Evolutionary conservation across 30 jellyfish, hydroid and myxozoan genomes (phyloP), one percentile per base, ranked within the genome.

Genomic region (Aurelia sp.): DNA sequence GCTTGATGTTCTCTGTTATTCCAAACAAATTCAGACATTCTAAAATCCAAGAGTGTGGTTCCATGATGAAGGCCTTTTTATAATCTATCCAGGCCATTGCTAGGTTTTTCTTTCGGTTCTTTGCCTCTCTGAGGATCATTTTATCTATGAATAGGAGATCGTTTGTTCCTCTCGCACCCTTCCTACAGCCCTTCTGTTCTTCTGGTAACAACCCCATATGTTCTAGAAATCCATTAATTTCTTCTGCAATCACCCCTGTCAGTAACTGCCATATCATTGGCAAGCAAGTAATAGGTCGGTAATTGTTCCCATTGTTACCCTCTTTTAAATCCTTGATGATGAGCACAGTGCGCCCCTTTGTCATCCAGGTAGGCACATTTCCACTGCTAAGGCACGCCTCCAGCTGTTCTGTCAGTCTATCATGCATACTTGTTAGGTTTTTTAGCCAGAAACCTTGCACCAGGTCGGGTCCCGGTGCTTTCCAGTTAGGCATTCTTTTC

Each of bases 71-170:
- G 33, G 48, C 33, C 33, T 65, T 17, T 16, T 65, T 27, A 27
- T 27, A 27, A 27, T 27, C 33, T 27, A 27, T 27, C 33, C 33
- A 27, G 33, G 33, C 3, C 3, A 65, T 21, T 17, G 19, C 76
- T 16, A 65, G 22, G 76, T 17, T 21, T 21, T 65, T 65, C 33
- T 65, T 65, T 65, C 48, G 18, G 76, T 65, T 65, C 33, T 65
- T n/a, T 65, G 48, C 76, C 48, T 65, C 76, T 65, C 22, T 65
- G 76, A n/a, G 48, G 48, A 21, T 65, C 48, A 65, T 65, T 21
- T 65, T 65, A 13, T 30, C 76, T 65, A 30, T 65, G 76, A 65
- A 65, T 13, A 65, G 76, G 48, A 65, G 35, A n/a, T 65, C 48
- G 1, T 30, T 65, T 17, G 48, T 65, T 65, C 76, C 76, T 65